Conservation (phyloP, 2,113 vertebrate species). For the Loxodonta africana region DNA sequence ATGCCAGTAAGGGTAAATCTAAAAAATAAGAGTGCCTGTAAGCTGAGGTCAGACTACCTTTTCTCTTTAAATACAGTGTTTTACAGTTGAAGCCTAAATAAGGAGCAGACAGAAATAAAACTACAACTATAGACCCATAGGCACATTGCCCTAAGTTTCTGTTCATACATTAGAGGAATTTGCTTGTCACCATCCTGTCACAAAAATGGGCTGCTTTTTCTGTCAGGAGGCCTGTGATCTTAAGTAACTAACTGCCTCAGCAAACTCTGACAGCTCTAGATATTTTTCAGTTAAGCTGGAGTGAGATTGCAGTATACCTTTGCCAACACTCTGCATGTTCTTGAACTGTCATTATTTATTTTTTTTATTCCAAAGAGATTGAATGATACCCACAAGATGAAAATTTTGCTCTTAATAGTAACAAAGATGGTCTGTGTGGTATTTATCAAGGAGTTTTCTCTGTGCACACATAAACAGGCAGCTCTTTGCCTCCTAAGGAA, state of each 20-base stretch:
- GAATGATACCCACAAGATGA: background rate
- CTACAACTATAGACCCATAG: background rate
- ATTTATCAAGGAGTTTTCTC: background rate
- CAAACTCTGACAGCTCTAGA: background rate
- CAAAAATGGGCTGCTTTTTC: background rate
- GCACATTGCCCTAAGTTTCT: background rate
- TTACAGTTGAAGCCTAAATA: background rate
- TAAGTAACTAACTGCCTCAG: background rate
- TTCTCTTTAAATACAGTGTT: background rate
- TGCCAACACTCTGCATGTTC: background rate
- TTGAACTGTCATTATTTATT: background rate
- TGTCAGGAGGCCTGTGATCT: background rate
- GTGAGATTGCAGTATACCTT: background rate
- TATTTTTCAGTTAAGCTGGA: background rate
- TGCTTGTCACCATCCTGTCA: background rate
- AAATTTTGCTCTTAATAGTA: background rate
- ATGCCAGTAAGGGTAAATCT: background rate
- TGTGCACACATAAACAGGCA: background rate
- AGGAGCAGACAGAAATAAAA: background rate
- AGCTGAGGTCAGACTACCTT: background rate
- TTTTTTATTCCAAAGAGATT: background rate
- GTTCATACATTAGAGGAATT: background rate
- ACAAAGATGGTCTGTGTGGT: background rate
- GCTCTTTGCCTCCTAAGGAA: slow-evolving; percentile 36
- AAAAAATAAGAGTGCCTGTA: background rate